Conservation (phyloP, 2,888 invertebrate genomes). For the Auanema sp. region DNA sequence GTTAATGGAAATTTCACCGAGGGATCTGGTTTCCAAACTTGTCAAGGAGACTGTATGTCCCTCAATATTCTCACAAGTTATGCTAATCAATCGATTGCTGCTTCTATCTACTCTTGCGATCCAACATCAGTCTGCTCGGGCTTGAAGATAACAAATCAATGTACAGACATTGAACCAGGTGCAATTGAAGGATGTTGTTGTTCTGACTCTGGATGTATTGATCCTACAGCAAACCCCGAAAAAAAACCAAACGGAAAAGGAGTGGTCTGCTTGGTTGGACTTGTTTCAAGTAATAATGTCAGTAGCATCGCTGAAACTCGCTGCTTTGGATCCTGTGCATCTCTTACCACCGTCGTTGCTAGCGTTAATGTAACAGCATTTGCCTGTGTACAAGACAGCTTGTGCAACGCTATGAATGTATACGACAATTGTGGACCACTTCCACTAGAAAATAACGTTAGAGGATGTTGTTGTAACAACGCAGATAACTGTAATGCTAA, state of each 20-base stretch:
- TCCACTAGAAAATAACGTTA: constrained; percentile 21
- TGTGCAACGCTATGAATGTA: constrained; percentile 25
- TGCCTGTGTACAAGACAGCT: constrained; percentile 19
- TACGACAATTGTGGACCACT: constrained; percentile 36
- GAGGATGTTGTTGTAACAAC: constrained; percentile 44
- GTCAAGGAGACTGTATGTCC: constrained; percentile 41
- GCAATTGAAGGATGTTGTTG: constrained; percentile 35
- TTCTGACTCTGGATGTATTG: constrained; percentile 37
- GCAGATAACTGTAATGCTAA: constrained; percentile 37
- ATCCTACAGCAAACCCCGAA: constrained; percentile 24
- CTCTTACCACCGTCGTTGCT: constrained; percentile 10
- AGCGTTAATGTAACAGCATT: constrained; percentile 18
- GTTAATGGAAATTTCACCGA: constrained; percentile 23
- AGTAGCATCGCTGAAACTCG: constrained; percentile 15
- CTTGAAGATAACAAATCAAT: constrained; percentile 28
- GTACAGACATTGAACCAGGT: constrained; percentile 31
- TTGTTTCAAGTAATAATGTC: constrained; percentile 18
- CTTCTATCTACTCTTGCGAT: constrained; percentile 42
- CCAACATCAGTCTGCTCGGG: constrained; percentile 36
- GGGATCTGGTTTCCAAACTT: constrained; percentile 28
- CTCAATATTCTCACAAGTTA: constrained; percentile 32
- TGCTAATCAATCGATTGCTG: constrained; percentile 20
- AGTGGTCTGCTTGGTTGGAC: constrained; percentile 16
- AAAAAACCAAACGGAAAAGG: constrained; percentile 12
- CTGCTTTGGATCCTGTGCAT: constrained; percentile 21